These are phyloP conservation scores for Theodoxus fluviatilis DNA, from an alignment of 2,888 invertebrate species.

Conservation along the genomic window DNA sequence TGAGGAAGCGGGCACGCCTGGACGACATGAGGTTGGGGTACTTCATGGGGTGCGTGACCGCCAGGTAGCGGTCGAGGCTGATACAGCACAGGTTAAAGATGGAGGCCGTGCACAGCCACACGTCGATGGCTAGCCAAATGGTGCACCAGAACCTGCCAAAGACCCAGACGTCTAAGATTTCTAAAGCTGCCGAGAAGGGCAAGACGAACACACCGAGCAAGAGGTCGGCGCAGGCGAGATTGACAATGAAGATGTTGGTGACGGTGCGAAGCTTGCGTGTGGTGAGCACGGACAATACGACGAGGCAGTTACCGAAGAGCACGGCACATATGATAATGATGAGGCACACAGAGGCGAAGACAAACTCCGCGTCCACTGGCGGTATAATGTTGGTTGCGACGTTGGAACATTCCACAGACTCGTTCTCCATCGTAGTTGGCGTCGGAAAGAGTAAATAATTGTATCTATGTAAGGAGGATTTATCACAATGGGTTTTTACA, in stretches of 20 bases:
- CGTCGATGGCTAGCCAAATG: conserved; percentile 95
- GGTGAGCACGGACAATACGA: conserved; percentile 90
- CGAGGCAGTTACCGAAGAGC: conserved; percentile 89
- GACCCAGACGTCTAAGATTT: conserved; percentile 80
- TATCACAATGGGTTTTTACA: no score
- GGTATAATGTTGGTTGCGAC: background rate
- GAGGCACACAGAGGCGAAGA: conserved; percentile 38
- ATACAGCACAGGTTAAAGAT: conserved; percentile 96
- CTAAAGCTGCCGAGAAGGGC: conserved; percentile 94
- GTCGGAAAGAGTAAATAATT: no score
- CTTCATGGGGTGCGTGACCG: conserved; percentile 93
- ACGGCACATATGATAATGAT: conserved; percentile 83
- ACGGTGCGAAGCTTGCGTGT: conserved; percentile 87
- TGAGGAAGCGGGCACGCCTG: conserved; percentile 83
- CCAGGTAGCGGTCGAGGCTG: conserved; percentile 87
- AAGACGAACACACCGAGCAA: conserved; percentile 93
- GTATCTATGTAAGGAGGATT: no score
- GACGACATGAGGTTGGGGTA: conserved; percentile 88
- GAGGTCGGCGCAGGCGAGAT: conserved; percentile 93
- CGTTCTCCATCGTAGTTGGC: no score
- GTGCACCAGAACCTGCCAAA: conserved; percentile 93
- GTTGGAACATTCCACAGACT: background rate
- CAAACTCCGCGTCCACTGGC: no score
- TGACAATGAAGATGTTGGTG: conserved; percentile 96
- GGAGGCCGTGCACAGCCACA: conserved; percentile 98